Percentiles rank a stretch among this genome's conserved stretches.
phyloP scores from a whole-genome alignment of 1,140 invertebrate species.

The Drosophila orosa region DNA sequence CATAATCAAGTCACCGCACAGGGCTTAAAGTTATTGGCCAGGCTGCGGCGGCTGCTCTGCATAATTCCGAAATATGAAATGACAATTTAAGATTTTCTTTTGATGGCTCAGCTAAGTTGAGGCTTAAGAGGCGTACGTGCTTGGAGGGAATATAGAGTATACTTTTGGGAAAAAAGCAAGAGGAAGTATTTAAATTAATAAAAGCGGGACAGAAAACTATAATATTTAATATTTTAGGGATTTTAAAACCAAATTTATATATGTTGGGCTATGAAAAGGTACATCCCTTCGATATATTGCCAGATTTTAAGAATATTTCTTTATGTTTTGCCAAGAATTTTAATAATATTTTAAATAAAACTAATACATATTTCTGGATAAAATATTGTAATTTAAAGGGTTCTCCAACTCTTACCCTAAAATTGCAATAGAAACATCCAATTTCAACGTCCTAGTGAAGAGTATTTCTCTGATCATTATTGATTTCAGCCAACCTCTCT shows the following conservation, averaged over 20 bases:
- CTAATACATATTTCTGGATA: neutral
- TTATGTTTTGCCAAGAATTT: too few species aligned
- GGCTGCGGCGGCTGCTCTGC: constrained; percentile 12
- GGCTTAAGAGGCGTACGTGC: constrained; percentile 48
- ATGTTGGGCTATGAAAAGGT: too few species aligned
- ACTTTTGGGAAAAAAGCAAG: neutral
- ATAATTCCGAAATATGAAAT: constrained; percentile 59
- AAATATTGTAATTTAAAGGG: neutral
- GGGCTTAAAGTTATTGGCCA: constrained; percentile 43
- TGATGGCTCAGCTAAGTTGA: constrained; percentile 37
- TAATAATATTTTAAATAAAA: too few species aligned
- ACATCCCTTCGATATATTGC: too few species aligned
- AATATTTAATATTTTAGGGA: neutral
- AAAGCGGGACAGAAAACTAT: neutral
- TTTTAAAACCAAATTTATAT: too few species aligned
- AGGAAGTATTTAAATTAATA: constrained; percentile 19
- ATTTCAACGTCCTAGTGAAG: neutral
- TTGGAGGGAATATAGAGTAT: constrained; percentile 2
- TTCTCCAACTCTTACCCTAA: neutral
- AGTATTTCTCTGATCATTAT: constrained; percentile 19
- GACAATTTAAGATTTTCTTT: constrained; percentile 65
- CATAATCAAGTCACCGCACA: constrained; percentile 65
- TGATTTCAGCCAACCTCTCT: neutral
- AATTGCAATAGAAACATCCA: constrained; percentile 1
- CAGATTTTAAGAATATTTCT: too few species aligned